Base-by-base conservation (phyloP, 1,140 invertebrate genomes). In the Drosophila leontia region DNA sequence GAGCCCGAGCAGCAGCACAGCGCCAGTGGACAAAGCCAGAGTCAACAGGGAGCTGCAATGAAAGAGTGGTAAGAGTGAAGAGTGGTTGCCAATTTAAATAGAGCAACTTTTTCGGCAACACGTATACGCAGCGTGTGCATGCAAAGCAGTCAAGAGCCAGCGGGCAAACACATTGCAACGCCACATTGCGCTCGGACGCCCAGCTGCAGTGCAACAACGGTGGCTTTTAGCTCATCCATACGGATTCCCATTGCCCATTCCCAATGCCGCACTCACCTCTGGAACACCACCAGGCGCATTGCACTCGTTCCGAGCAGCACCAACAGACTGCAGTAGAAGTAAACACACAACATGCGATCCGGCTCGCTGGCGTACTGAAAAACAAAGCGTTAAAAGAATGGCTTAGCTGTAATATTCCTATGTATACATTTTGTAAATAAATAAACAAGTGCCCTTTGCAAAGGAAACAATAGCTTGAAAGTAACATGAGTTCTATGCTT, bases 331-430 rank as follows among this genome's bases (percentile, higher is more conserved):
- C 96, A 97, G 37, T 96, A 94, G 92, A 98, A 97, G 90, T 98
- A 98, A 3, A 96, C 95, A 45, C 95, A 95, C 62, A 98, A 94
- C 97, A 98, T 98, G 72, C 95, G 94, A 93, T 98, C 97, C 53
- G 95, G 94, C 88, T 97, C 96, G 71, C 94, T 94, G 37, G 94
- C 94, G 91, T 97, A 97, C 96, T 97, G 93, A 69, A 95, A 79
- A 70, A 41, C 57, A 83, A 41, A 70, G 35, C 44, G 32, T 42
- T 68, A 19, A 70, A 55, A 53, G 63, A 44, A 55, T 37, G 60
- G 35, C 39, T 55, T 44, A 44, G 37, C 44, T 68, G 37, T 55
- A 56, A 42, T 57, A 57, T 57, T 26, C 23, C 55, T 6, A 26
- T n/a, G n/a, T n/a, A n/a, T 57, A 44, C 39, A 62, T 62, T 62